These are phyloP conservation scores for Calephelis nemesis DNA, from an alignment of 1,140 invertebrate species.

Conservation along the genomic window DNA sequence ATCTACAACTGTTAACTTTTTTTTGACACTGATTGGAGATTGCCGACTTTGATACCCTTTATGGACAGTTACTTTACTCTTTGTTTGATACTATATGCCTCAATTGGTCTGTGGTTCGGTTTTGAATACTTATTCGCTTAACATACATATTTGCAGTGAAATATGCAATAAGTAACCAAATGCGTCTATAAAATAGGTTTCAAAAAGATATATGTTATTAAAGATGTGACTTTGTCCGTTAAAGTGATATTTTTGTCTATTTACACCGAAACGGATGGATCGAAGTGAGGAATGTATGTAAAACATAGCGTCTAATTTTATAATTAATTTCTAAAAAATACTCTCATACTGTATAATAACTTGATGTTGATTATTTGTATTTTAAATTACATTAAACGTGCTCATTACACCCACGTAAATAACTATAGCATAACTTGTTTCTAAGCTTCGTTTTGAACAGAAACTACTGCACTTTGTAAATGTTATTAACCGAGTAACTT, in stretches of 20 bases:
- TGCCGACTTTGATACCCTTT: too few species aligned
- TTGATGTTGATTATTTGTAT: too few species aligned
- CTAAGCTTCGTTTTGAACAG: neutral
- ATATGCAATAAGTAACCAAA: slow-evolving; percentile 10
- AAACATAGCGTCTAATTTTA: slow-evolving; percentile 7
- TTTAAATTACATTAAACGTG: neutral
- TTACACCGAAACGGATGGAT: slow-evolving; percentile 35
- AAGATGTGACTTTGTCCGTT: slow-evolving; percentile 20
- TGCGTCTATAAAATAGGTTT: neutral
- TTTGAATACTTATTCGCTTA: slow-evolving; percentile 14
- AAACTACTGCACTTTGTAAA: neutral
- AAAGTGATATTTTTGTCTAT: slow-evolving; percentile 23
- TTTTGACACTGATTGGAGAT: too few species aligned
- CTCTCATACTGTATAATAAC: too few species aligned
- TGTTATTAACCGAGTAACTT: neutral
- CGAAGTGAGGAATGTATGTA: slow-evolving; percentile 36
- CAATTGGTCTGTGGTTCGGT: too few species aligned
- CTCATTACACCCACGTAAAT: slow-evolving; percentile 9
- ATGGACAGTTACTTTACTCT: too few species aligned
- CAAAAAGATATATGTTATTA: neutral
- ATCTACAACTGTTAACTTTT: too few species aligned
- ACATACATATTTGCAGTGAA: slow-evolving; percentile 15
- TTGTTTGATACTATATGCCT: too few species aligned
- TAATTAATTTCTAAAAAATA: too few species aligned
- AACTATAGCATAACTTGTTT: slow-evolving; percentile 2